phyloP scores from a whole-genome alignment of 2,888 invertebrate species.

The Margaritifera margaritifera region DNA sequence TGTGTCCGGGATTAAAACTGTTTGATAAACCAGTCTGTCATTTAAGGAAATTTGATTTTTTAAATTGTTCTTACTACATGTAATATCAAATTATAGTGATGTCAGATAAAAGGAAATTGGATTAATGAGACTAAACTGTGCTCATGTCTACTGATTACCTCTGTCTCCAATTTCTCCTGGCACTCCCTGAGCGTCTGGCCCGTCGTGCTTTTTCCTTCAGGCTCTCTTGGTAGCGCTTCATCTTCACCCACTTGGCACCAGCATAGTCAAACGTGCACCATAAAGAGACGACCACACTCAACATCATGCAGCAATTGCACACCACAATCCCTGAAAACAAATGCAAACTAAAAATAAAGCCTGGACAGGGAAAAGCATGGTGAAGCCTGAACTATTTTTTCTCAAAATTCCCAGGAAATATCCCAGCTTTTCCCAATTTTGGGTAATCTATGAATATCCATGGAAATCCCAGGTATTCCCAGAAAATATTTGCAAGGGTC shows the following conservation, averaged over 20 bases:
- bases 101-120: background rate
- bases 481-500: too few species aligned
- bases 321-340: slow-evolving; percentile 80
- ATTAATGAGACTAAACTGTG: too few species aligned
- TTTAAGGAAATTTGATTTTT: too few species aligned
- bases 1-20: too few species aligned
- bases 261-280: slow-evolving; percentile 92
- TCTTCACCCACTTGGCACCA: slow-evolving; percentile 91
- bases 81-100: background rate
- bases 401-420: too few species aligned
- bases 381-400: too few species aligned
- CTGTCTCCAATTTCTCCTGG: slow-evolving; percentile 48
- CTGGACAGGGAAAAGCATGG: too few species aligned
- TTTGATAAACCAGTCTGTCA: too few species aligned
- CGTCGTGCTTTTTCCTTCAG: slow-evolving; percentile 83
- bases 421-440: too few species aligned
- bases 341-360: background rate
- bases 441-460: too few species aligned
- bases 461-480: too few species aligned
- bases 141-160: slow-evolving; percentile 24
- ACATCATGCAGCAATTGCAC: slow-evolving; percentile 82
- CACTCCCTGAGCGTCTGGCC: slow-evolving; percentile 85
- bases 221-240: slow-evolving; percentile 89
- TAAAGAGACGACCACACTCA: slow-evolving; percentile 83
- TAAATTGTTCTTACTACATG: too few species aligned